phyloP scores from a whole-genome alignment of 2,888 invertebrate genomes.

The Cheilosia soror region DNA sequence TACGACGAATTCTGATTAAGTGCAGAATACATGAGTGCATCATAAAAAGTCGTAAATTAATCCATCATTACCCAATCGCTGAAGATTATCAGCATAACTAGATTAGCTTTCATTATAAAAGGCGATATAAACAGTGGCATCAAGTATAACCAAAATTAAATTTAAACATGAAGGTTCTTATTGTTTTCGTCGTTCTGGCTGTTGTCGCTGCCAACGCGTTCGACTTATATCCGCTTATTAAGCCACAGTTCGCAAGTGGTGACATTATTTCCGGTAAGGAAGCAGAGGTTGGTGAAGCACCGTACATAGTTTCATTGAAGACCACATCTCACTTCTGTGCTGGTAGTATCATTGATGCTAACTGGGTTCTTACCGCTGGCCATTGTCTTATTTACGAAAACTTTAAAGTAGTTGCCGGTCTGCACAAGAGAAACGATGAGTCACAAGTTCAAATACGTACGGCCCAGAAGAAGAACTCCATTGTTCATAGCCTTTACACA shows the following conservation, averaged over 20 bases:
- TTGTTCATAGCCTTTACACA: constrained; percentile 80
- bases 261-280: constrained; percentile 81
- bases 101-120: constrained; percentile 61
- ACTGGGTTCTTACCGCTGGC: constrained; percentile 82
- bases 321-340: constrained; percentile 81
- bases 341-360: constrained; percentile 81
- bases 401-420: constrained; percentile 82
- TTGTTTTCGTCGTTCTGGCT: constrained; percentile 76
- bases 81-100: constrained; percentile 7
- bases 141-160: constrained; percentile 24
- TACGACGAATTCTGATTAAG: neutral
- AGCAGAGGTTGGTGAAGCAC: constrained; percentile 82
- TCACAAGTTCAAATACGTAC: constrained; percentile 77
- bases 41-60: constrained; percentile 39
- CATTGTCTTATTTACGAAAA: constrained; percentile 78
- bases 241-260: constrained; percentile 78
- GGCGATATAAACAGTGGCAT: neutral
- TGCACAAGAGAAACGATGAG: constrained; percentile 79
- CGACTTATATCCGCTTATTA: constrained; percentile 71
- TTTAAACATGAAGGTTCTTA: constrained; percentile 78
- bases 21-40: neutral
- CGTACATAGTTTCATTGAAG: constrained; percentile 83
- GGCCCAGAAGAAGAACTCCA: constrained; percentile 74
- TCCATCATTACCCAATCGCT: neutral
- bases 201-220: constrained; percentile 76